Base-by-base conservation (phyloP, 1,140 invertebrate species). In the Drosophila carrolli region DNA sequence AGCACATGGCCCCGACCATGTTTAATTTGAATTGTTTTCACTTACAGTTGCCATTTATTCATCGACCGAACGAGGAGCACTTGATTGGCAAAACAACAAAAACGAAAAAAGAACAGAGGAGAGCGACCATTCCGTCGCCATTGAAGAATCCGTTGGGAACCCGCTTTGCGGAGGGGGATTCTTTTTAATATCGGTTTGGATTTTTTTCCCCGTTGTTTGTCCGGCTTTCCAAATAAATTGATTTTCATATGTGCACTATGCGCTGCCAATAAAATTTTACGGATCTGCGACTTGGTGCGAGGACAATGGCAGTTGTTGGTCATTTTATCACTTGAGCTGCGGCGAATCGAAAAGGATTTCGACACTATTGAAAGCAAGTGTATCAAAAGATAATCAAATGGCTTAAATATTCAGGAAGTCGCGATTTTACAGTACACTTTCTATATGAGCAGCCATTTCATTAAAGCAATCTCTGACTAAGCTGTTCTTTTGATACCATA, bases 21-120 rank as follows among this genome's bases (percentile, higher is more conserved):
- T 88, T 88, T 88, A 88, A 88, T 88, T 88, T 88, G 84, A 88
- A 88, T 88, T 88, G 84, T 88, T 88, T 88, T 89, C 84, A 88
- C 88, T 88, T 83, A 88, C 84, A 89, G 84, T 88, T 88, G 83
- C 83, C 79, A 88, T 88, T 88, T 81, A 83, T 89, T 88, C 83
- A 88, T 88, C 75, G 70, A 78, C 58, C 56, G 60, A 79, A 68
- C 78, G 73, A 71, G 70, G n/a, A 66, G 57, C 77, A 81, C 65
- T 81, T 86, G 83, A 86, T 82, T 82, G 83, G 75, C 65, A 82
- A 50, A 75, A 74, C 23, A 23, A 63, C 56, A 32, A 60, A 56
- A 37, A 14, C 70, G 62, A 57, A 23, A 10, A 50, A 9, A n/a
- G 1, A 19, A 29, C 40, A 41, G 40, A 59, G 54, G 27, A 53